phyloP scores from a whole-genome alignment of 2,797 vertebrate genomes.

The Centroberyx gerrardi region DNA sequence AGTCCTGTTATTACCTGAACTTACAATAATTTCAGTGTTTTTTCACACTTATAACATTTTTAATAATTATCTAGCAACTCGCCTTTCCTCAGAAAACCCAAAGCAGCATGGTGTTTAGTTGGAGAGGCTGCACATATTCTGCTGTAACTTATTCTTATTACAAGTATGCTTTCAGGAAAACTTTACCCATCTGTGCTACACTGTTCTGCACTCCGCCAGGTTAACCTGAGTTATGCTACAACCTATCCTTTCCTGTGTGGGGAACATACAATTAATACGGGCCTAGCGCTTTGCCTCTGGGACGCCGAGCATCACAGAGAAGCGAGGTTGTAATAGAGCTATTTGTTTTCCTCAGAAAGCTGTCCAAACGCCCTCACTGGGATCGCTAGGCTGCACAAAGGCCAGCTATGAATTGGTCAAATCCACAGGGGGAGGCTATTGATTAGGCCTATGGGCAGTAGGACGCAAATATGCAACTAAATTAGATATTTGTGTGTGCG shows the following conservation, averaged over 20 bases:
- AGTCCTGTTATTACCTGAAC: not conserved
- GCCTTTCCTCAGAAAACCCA: not conserved
- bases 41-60: not conserved
- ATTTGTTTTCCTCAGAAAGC: conserved; percentile 88
- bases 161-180: not conserved
- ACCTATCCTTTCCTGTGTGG: conserved; percentile 45
- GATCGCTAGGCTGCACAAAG: conserved; percentile 68
- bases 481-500: conserved; percentile 68
- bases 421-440: conserved; percentile 78
- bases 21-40: not conserved
- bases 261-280: conserved; percentile 76
- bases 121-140: not conserved
- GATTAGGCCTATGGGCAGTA: conserved; percentile 76
- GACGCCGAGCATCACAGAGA: conserved; percentile 83
- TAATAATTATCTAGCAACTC: no score
- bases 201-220: conserved; percentile 28
- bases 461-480: conserved; percentile 79
- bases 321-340: conserved; percentile 83
- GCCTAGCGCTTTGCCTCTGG: conserved; percentile 75
- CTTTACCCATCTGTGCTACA: not conserved
- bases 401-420: conserved; percentile 79
- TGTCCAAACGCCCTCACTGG: conserved; percentile 71
- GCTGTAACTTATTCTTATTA: not conserved
- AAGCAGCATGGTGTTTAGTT: not conserved
- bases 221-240: conserved; percentile 35